phyloP scores from a whole-genome alignment of 64 coral and sea anemone species.

The Montipora cactus region DNA sequence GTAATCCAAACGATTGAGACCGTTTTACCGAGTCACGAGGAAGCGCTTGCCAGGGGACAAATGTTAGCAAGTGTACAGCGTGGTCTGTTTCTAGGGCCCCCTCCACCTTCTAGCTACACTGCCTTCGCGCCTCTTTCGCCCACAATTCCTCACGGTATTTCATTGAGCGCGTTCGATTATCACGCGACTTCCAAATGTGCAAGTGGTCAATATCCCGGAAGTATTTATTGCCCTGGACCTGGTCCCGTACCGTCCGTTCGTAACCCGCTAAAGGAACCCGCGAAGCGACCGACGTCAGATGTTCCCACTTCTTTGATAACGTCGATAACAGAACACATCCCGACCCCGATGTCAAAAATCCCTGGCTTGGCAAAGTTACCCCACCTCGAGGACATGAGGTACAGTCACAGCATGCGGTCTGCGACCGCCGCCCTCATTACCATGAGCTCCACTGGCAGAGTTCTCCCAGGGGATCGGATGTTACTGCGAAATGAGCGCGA shows the following conservation, averaged over 20 bases:
- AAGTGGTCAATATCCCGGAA: conserved; percentile 77
- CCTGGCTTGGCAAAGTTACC: conserved; percentile 36
- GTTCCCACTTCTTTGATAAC: conserved; percentile 3
- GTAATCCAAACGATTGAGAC: no score
- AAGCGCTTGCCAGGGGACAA: conserved; percentile 73
- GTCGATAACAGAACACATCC: conserved; percentile 35
- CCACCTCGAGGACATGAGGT: conserved; percentile 54
- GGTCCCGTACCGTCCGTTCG: conserved; percentile 35
- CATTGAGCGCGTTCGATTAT: conserved; percentile 74
- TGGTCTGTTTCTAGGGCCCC: conserved; percentile 41
- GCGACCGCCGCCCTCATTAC: conserved; percentile 84
- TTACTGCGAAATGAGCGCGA: conserved; percentile 11
- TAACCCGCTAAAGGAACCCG: conserved; percentile 57
- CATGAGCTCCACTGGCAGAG: conserved; percentile 68
- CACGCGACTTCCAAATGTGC: conserved; percentile 63
- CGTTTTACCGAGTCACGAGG: neutral
- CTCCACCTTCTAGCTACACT: conserved; percentile 75
- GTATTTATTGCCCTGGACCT: conserved; percentile 79
- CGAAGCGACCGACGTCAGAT: neutral
- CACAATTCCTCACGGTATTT: conserved; percentile 63
- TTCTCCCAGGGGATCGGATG: conserved; percentile 29
- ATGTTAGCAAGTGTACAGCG: conserved; percentile 46
- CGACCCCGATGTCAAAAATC: conserved; percentile 29
- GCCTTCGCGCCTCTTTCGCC: conserved; percentile 78
- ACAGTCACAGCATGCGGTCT: conserved; percentile 71